phyloP scores from a whole-genome alignment of 2,797 vertebrate species.

The Amniataba percoides region DNA sequence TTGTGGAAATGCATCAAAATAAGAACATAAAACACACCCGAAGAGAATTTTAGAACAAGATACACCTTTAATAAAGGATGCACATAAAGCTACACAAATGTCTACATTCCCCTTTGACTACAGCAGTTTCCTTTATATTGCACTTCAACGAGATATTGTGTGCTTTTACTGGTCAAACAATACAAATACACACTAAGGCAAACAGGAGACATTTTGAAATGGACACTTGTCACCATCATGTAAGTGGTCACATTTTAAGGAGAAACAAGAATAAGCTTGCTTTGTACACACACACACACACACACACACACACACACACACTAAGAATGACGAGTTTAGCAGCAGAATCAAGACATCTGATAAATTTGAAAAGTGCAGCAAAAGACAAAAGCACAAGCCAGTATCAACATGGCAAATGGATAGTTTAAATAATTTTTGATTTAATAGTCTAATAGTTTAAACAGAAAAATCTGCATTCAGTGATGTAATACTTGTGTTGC shows the following conservation, averaged over 20 bases:
- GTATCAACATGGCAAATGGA: background rate
- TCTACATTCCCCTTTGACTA: constrained; percentile 74
- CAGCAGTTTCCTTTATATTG: constrained; percentile 67
- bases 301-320: constrained; percentile 19
- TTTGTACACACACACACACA: constrained; percentile 12
- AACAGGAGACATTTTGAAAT: constrained; percentile 53
- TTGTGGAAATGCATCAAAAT: background rate
- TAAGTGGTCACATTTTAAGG: constrained; percentile 20
- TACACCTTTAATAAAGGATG: constrained; percentile 75
- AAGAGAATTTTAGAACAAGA: constrained; percentile 55
- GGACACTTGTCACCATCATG: constrained; percentile 15
- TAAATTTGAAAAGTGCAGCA: constrained; percentile 58
- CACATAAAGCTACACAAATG: constrained; percentile 64
- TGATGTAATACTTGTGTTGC: background rate
- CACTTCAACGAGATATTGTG: constrained; percentile 70
- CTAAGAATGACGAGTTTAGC: constrained; percentile 28
- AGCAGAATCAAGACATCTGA: constrained; percentile 37
- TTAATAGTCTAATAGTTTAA: too few species aligned
- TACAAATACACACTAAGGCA: constrained; percentile 64
- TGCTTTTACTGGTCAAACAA: constrained; percentile 69
- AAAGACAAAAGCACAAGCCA: constrained; percentile 5
- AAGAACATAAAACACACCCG: constrained; percentile 6
- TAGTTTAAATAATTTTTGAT: background rate
- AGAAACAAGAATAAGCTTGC: constrained; percentile 17
- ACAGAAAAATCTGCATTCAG: background rate